Evolutionary conservation across 2,888 invertebrate species (phyloP).

Genomic region (Meiosimyza decipiens): DNA sequence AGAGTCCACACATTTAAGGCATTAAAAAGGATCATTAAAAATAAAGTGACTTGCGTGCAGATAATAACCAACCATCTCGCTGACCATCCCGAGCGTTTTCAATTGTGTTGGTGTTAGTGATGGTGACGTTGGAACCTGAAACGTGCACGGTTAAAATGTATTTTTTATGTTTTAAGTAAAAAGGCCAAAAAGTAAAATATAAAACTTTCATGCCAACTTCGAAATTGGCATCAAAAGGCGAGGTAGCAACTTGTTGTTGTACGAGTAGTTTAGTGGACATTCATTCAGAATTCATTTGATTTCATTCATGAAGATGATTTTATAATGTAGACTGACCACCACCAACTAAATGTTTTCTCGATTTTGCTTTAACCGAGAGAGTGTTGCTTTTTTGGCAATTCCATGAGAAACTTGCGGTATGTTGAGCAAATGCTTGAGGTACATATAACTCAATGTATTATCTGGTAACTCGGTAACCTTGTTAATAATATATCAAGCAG

Average conservation of each 20-base stretch:
- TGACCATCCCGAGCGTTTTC: slow-evolving; percentile 36
- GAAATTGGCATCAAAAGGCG: slow-evolving; percentile 11
- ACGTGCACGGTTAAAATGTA: slow-evolving; percentile 24
- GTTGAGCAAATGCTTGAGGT: too few relatives aligned
- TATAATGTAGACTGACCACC: slow-evolving; percentile 52
- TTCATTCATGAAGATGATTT: slow-evolving; percentile 62
- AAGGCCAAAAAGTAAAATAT: slow-evolving; percentile 46
- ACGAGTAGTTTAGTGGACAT: slow-evolving; percentile 31
- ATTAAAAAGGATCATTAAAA: slow-evolving; percentile 60
- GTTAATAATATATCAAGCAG: too few relatives aligned
- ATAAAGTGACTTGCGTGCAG: slow-evolving; percentile 63
- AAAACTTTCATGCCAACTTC: slow-evolving; percentile 3
- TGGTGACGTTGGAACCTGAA: slow-evolving; percentile 21
- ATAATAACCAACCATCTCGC: slow-evolving; percentile 54
- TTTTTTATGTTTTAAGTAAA: slow-evolving; percentile 57
- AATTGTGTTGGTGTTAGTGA: slow-evolving; percentile 7
- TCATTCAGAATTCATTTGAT: slow-evolving; percentile 61
- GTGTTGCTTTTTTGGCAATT: too few relatives aligned
- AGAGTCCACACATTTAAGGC: slow-evolving; percentile 44
- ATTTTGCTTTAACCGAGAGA: too few relatives aligned
- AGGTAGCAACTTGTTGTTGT: slow-evolving; percentile 47
- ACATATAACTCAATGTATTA: too few relatives aligned
- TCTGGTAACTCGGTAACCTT: too few relatives aligned
- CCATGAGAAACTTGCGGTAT: too few relatives aligned
- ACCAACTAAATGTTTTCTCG: neutral